These are phyloP conservation scores for Euleptes europaea DNA, from an alignment of 2,113 vertebrate species.

Conservation along the genomic window DNA sequence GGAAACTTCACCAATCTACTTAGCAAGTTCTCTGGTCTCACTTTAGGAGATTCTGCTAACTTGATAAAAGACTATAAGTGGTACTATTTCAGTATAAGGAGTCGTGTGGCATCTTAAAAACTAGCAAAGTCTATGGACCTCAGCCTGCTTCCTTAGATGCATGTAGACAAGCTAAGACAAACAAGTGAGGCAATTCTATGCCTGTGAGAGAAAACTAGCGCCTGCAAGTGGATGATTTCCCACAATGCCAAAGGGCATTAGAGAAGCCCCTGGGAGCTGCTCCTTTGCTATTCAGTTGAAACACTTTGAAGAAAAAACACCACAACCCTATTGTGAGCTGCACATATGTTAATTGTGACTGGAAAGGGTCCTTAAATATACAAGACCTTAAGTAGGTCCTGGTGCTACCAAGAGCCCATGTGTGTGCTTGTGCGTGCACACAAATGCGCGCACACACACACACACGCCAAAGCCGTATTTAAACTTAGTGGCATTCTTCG, in stretches of 20 bases:
- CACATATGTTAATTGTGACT: not conserved
- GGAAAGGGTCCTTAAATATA: not conserved
- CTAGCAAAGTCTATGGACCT: too few relatives aligned
- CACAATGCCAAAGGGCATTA: too few relatives aligned
- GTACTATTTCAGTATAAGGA: not conserved
- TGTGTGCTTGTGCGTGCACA: too few relatives aligned
- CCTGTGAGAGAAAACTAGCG: too few relatives aligned
- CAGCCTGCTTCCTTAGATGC: too few relatives aligned
- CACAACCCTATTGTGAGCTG: too few relatives aligned
- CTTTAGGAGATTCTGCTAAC: not conserved
- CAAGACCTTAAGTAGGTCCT: not conserved
- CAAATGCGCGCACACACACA: too few relatives aligned
- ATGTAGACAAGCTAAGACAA: not conserved
- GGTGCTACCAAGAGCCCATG: not conserved
- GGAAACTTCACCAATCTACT: not conserved
- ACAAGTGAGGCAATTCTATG: not conserved
- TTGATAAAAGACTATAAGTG: not conserved
- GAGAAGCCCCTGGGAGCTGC: not conserved
- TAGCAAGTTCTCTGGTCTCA: not conserved
- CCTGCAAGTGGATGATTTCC: not conserved
- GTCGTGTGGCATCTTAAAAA: not conserved
- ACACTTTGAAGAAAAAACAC: not conserved
- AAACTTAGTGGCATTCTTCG: not conserved
- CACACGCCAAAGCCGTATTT: not conserved
- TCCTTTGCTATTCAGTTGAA: not conserved